phyloP scores from a whole-genome alignment of 37 sponge, comb jelly and placozoan genomes.

The Aplysina aerophoba region DNA sequence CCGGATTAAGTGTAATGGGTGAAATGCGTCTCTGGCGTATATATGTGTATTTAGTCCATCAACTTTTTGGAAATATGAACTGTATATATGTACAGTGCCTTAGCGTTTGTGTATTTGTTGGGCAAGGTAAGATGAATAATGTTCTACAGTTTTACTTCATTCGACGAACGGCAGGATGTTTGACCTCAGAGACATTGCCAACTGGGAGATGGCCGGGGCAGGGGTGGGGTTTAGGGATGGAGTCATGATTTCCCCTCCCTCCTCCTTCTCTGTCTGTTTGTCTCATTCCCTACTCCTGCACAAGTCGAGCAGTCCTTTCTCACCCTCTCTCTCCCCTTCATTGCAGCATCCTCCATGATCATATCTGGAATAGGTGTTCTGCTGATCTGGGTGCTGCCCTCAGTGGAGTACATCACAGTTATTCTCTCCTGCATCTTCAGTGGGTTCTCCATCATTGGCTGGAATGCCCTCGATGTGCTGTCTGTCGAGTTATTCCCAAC shows the following conservation, averaged over 20 bases:
- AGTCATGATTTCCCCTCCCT: not conserved
- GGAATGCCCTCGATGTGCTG: slow-evolving; percentile 84
- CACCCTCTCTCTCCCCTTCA: not conserved
- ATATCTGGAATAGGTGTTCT: slow-evolving; percentile 73
- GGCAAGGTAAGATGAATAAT: no score
- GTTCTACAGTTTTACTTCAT: no score
- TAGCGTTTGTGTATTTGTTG: no score
- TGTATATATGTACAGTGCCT: no score
- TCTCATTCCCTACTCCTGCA: not conserved
- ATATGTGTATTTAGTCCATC: no score
- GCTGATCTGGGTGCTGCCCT: slow-evolving; percentile 71
- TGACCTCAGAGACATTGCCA: no score
- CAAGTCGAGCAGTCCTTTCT: not conserved
- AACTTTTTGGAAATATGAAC: no score
- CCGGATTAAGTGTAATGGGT: no score
- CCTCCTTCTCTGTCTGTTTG: slow-evolving; percentile 12
- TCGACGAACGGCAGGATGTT: no score
- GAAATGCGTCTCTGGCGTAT: no score
- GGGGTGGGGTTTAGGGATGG: no score
- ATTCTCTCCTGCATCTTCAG: slow-evolving; percentile 77
- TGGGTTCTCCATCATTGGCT: slow-evolving; percentile 74
- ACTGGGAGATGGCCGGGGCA: no score
- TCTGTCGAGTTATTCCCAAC: slow-evolving; percentile 43
- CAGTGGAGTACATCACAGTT: slow-evolving; percentile 49
- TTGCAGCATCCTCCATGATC: slow-evolving; percentile 4